phyloP scores from a whole-genome alignment of 2,797 vertebrate genomes.

The Nannoperca australis region DNA sequence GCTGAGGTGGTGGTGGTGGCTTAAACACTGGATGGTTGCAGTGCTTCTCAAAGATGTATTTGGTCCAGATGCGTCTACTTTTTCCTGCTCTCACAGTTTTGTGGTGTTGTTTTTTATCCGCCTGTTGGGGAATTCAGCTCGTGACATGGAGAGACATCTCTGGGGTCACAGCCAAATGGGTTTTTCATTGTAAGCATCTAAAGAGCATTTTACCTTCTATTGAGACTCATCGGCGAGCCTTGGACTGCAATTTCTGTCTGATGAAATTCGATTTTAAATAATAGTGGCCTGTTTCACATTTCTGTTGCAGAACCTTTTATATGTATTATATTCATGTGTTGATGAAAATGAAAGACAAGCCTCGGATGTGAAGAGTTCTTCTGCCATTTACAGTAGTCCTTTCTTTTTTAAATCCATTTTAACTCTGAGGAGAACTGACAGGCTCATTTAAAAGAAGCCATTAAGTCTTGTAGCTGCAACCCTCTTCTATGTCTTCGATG shows the following conservation, averaged over 20 bases:
- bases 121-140: constrained; percentile 5
- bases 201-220: constrained; percentile 29
- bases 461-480: background rate
- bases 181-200: constrained; percentile 27
- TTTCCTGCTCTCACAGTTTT: background rate
- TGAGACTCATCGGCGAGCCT: constrained; percentile 32
- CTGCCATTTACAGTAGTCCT: background rate
- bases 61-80: background rate
- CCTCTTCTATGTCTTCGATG: no score
- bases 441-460: background rate
- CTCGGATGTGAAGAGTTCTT: background rate
- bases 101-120: constrained; percentile 10
- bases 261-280: constrained; percentile 28
- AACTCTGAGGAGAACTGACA: background rate
- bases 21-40: background rate
- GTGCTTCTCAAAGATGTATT: background rate
- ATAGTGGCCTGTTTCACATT: background rate
- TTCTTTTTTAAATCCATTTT: background rate
- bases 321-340: background rate
- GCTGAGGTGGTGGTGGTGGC: background rate
- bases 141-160: constrained; percentile 12
- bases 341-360: background rate
- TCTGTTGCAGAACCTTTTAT: background rate
- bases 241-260: constrained; percentile 15
- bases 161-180: constrained; percentile 32